Evolutionary conservation across 2,113 vertebrate genomes (phyloP).

Genomic region (Gadus macrocephalus): DNA sequence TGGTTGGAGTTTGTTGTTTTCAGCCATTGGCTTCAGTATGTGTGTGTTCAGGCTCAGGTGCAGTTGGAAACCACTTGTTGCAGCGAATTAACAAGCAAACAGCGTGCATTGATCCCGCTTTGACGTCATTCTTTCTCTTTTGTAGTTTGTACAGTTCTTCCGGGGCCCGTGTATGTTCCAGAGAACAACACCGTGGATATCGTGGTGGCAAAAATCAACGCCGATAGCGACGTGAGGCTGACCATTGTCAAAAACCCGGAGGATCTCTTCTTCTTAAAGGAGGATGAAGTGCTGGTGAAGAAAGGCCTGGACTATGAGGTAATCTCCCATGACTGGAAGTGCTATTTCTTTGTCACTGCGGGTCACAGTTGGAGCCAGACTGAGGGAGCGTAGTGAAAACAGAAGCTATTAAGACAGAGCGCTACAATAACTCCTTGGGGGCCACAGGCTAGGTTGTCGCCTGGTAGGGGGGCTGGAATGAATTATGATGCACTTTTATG

Average conservation of each 20-base stretch:
- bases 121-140: constrained; percentile 8
- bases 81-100: neutral
- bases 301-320: constrained; percentile 74
- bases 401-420: too few species aligned
- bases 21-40: too few species aligned
- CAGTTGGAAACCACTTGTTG: neutral
- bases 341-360: neutral
- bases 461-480: too few species aligned
- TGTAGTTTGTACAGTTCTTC: constrained; percentile 66
- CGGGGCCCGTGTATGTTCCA: constrained; percentile 52
- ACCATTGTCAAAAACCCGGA: constrained; percentile 59
- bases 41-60: neutral
- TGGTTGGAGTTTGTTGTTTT: too few species aligned
- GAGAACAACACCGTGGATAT: constrained; percentile 68
- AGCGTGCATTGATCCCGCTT: neutral
- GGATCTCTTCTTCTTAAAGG: constrained; percentile 64
- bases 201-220: constrained; percentile 57
- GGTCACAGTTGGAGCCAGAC: too few species aligned
- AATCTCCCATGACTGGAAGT: constrained; percentile 6
- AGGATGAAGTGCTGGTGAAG: constrained; percentile 60
- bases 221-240: constrained; percentile 51
- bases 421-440: too few species aligned
- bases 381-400: too few species aligned
- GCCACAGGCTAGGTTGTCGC: too few species aligned
- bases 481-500: too few species aligned